A percentile compares a stretch with the other conserved stretches of the same genome.
phyloP scores from a whole-genome alignment of 2,113 vertebrate genomes.

The Mormyrus lacerda region DNA sequence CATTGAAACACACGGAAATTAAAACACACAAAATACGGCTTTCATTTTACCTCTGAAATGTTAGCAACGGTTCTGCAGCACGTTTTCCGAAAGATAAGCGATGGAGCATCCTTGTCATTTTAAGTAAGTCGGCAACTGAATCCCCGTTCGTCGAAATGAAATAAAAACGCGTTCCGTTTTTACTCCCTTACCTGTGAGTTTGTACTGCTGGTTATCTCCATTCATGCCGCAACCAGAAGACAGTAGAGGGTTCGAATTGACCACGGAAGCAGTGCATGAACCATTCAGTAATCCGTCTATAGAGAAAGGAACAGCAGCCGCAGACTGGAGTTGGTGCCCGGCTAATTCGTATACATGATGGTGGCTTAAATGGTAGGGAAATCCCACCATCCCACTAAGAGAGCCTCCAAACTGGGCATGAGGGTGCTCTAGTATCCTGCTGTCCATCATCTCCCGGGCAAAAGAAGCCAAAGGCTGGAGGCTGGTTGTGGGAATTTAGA shows the following conservation, averaged over 20 bases:
- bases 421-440: slow-evolving; percentile 91
- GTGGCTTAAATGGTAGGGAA: slow-evolving; percentile 83
- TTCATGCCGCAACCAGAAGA: slow-evolving; percentile 70
- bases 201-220: slow-evolving; percentile 79
- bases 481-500: slow-evolving; percentile 47
- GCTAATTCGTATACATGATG: slow-evolving; percentile 89
- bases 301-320: slow-evolving; percentile 81
- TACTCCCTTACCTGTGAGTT: slow-evolving; percentile 75
- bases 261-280: slow-evolving; percentile 84
- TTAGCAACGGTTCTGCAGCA: not conserved
- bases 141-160: not conserved
- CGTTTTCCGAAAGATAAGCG: not conserved
- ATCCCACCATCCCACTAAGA: slow-evolving; percentile 84
- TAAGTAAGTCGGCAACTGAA: not conserved
- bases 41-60: not conserved
- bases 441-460: slow-evolving; percentile 81
- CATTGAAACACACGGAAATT: not conserved
- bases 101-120: not conserved
- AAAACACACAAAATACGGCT: not conserved
- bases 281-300: slow-evolving; percentile 96
- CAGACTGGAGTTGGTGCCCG: slow-evolving; percentile 84
- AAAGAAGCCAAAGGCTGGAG: slow-evolving; percentile 49
- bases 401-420: slow-evolving; percentile 91
- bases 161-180: not conserved
- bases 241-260: slow-evolving; percentile 73